Evolutionary conservation across 2,888 invertebrate species (phyloP).

Genomic region (Marasmarcha lunaedactyla): DNA sequence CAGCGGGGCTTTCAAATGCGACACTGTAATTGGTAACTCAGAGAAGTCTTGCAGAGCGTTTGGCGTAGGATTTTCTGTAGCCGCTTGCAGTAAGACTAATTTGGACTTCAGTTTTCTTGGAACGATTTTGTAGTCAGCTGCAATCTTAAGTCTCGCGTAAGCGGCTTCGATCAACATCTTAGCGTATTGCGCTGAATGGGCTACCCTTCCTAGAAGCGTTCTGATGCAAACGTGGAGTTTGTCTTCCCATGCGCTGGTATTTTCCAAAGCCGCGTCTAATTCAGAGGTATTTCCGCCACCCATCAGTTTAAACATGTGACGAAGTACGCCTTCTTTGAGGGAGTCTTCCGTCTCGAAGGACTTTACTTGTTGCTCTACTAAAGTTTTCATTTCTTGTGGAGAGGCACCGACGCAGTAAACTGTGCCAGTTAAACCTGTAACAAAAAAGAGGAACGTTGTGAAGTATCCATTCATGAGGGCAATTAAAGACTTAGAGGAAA

Average conservation of each 20-base stretch:
- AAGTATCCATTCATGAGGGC: too few relatives aligned
- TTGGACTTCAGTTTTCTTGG: conserved; percentile 22
- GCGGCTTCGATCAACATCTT: conserved; percentile 26
- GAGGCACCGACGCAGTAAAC: conserved; percentile 35
- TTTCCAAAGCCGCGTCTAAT: conserved; percentile 14
- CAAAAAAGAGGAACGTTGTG: conserved; percentile 1
- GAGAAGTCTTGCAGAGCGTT: conserved; percentile 20
- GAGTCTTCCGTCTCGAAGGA: conserved; percentile 21
- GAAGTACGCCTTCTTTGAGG: conserved; percentile 28
- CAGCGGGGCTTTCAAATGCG: conserved; percentile 25
- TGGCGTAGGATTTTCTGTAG: not conserved
- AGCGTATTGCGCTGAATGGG: conserved; percentile 36
- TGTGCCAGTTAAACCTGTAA: conserved; percentile 32
- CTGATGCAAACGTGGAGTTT: conserved; percentile 26
- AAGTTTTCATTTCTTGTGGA: conserved; percentile 25
- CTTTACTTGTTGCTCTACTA: conserved; percentile 23
- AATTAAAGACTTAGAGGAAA: too few relatives aligned
- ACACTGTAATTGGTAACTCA: conserved; percentile 18
- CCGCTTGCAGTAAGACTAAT: conserved; percentile 22
- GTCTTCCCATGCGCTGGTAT: conserved; percentile 19
- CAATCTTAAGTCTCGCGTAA: conserved; percentile 20
- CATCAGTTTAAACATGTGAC: conserved; percentile 34
- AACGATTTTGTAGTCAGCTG: conserved; percentile 14
- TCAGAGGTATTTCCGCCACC: conserved; percentile 11
- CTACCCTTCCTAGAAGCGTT: conserved; percentile 25